Evolutionary conservation across 2,113 vertebrate species (phyloP).

Genomic region (Microtus montanus): DNA sequence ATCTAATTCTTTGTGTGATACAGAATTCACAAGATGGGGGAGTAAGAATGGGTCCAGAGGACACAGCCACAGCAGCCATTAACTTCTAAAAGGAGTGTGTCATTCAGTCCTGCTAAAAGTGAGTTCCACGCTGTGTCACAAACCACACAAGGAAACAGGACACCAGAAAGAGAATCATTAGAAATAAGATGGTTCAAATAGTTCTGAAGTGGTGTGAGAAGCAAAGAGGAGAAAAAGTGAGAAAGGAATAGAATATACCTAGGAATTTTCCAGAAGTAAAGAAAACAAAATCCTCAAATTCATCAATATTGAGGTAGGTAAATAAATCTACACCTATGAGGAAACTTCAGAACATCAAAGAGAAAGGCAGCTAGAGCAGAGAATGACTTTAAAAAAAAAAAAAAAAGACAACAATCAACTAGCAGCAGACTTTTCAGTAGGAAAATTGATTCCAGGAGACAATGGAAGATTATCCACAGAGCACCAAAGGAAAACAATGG

Average conservation of each 20-base stretch:
- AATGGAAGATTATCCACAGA: constrained; percentile 20
- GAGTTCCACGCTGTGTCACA: neutral
- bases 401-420: neutral
- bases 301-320: neutral
- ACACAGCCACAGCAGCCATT: neutral
- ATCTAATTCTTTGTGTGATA: neutral
- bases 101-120: neutral
- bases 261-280: neutral
- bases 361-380: neutral
- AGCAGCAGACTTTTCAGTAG: constrained; percentile 24
- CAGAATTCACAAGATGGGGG: neutral
- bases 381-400: neutral
- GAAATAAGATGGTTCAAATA: neutral
- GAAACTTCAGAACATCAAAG: constrained; percentile 17
- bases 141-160: neutral
- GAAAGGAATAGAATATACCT: neutral
- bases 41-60: neutral
- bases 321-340: neutral
- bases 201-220: neutral
- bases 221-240: neutral
- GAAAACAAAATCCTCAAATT: constrained; percentile 5
- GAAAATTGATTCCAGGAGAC: constrained; percentile 47
- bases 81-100: neutral
- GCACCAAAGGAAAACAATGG: constrained; percentile 3
- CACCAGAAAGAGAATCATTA: neutral